Evolutionary conservation across 2,797 vertebrate species (phyloP).

Genomic region (Smutsia temminckii): DNA sequence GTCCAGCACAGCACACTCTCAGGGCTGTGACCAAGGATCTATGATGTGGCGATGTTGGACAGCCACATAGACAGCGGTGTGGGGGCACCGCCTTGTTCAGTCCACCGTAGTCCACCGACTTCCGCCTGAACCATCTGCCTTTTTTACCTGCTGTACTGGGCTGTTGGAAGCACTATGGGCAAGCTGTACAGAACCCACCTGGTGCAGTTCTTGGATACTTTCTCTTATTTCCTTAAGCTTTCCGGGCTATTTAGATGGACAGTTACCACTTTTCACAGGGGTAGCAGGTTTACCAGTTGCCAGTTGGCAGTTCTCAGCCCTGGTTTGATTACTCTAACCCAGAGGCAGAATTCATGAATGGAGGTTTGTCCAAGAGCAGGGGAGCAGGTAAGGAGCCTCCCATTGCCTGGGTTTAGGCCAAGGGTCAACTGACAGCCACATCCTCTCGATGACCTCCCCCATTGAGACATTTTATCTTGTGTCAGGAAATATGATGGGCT

Average conservation of each 20-base stretch:
- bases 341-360: background rate
- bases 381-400: background rate
- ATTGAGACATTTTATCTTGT: background rate
- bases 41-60: background rate
- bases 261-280: background rate
- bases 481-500: background rate
- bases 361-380: background rate
- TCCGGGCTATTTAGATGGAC: background rate
- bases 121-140: background rate
- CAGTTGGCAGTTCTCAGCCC: background rate
- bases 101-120: background rate
- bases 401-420: too few relatives aligned
- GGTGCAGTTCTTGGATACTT: background rate
- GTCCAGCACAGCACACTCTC: background rate
- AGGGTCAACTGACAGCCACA: background rate
- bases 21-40: background rate
- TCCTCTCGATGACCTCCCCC: background rate
- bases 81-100: background rate
- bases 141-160: background rate
- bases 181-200: too few relatives aligned
- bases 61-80: background rate
- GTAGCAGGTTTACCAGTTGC: background rate
- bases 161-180: too few relatives aligned
- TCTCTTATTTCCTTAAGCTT: background rate
- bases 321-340: background rate